Percentiles rank a stretch among this genome's conserved stretches.
phyloP scores from a whole-genome alignment of 2,113 vertebrate genomes.

The Orcinus orca region DNA sequence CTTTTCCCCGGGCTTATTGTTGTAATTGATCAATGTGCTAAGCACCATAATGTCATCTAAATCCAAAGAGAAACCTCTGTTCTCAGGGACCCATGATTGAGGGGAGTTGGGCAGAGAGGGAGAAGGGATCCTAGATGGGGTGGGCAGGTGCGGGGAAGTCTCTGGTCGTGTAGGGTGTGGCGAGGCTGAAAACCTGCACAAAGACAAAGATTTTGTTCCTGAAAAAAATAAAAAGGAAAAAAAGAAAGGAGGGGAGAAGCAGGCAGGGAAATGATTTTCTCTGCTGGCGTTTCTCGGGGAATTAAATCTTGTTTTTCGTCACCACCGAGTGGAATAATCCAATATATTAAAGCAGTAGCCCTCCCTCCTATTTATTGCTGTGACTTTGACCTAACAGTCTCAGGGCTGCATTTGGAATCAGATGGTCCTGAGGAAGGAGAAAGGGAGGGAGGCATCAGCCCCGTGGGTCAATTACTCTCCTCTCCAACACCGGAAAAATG shows the following conservation, averaged over 20 bases:
- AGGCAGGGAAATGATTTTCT: constrained; percentile 80
- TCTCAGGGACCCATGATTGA: not conserved
- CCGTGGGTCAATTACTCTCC: constrained; percentile 81
- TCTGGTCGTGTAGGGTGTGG: not conserved
- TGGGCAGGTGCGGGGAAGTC: not conserved
- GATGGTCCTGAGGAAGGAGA: constrained; percentile 52
- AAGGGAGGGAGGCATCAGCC: constrained; percentile 63
- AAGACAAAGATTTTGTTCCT: constrained; percentile 71
- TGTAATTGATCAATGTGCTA: not conserved
- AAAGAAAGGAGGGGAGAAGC: not conserved
- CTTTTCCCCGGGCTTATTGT: not conserved
- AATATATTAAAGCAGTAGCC: constrained; percentile 82
- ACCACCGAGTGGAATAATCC: constrained; percentile 82
- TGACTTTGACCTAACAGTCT: constrained; percentile 81
- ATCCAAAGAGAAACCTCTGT: not conserved
- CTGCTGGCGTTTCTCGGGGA: constrained; percentile 77
- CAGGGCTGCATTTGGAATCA: constrained; percentile 79
- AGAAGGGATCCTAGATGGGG: no score
- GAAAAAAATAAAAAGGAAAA: not conserved
- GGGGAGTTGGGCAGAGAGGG: not conserved
- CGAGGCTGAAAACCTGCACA: not conserved
- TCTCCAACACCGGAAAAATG: constrained; percentile 80
- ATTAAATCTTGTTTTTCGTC: constrained; percentile 82
- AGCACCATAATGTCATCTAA: not conserved
- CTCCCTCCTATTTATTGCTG: constrained; percentile 79